Percentiles rank a stretch among this genome's conserved stretches.
Conservation (phyloP, 2,797 vertebrate species). For the Mycteria americana region DNA sequence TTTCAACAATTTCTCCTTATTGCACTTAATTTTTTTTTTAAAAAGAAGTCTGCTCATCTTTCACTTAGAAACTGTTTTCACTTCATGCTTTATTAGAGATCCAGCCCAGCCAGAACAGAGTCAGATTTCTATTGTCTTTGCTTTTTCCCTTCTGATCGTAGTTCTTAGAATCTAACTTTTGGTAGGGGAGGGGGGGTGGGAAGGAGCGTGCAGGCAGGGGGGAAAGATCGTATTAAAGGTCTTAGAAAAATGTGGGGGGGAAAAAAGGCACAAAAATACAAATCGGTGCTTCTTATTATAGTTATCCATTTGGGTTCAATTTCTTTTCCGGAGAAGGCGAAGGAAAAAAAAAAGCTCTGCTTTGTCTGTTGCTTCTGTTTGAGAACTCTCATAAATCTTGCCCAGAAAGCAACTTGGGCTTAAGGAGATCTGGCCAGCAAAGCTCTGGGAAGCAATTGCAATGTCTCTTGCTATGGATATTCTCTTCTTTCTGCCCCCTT, state of each 20-base stretch:
- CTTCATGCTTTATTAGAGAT: constrained; percentile 54
- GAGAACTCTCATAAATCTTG: constrained; percentile 73
- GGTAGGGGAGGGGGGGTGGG: background rate
- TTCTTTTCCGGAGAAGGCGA: constrained; percentile 39
- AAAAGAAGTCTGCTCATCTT: constrained; percentile 35
- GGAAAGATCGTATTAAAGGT: background rate
- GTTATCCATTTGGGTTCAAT: constrained; percentile 48
- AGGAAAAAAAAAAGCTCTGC: background rate
- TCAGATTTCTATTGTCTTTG: constrained; percentile 67
- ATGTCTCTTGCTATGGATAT: constrained; percentile 10
- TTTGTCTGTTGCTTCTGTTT: constrained; percentile 72
- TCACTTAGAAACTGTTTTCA: constrained; percentile 61
- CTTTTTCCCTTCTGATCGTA: constrained; percentile 51
- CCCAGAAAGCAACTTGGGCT: constrained; percentile 60
- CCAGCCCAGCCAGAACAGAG: constrained; percentile 6
- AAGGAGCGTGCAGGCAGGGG: background rate
- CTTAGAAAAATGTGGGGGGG: fast-evolving
- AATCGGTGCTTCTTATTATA: background rate
- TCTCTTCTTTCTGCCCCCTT: constrained; percentile 37
- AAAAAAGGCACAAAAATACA: background rate
- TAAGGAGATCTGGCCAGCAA: constrained; percentile 10
- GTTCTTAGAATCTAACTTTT: constrained; percentile 72
- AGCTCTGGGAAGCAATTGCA: constrained; percentile 32
- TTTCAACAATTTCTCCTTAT: constrained; percentile 83
- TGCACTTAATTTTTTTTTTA: constrained; percentile 63